Conservation (phyloP, 2,797 vertebrate genomes). For the Molossus molossus region DNA sequence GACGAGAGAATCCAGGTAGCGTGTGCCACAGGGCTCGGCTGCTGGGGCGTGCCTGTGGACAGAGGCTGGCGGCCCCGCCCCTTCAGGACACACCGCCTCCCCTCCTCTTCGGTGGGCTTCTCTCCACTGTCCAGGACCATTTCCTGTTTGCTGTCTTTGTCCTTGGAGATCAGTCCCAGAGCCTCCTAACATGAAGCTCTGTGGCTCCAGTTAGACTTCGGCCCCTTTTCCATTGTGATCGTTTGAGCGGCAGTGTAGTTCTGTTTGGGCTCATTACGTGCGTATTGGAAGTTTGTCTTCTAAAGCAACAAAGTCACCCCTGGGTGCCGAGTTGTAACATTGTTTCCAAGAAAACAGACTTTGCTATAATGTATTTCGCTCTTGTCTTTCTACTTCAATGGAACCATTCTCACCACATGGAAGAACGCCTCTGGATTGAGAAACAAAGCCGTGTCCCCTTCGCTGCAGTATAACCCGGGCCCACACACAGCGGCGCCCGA, state of each 20-base stretch:
- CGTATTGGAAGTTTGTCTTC: constrained; percentile 12
- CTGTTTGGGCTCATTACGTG: constrained; percentile 16
- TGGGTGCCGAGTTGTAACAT: not conserved
- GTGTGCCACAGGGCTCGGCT: constrained; percentile 23
- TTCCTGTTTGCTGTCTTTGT: constrained; percentile 60
- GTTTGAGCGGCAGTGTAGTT: constrained; percentile 14
- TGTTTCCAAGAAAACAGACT: constrained; percentile 61
- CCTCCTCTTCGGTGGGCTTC: constrained; percentile 63
- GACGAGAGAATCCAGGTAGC: constrained; percentile 62
- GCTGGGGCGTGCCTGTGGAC: constrained; percentile 51
- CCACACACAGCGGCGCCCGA: not conserved
- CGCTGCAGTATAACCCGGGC: not conserved
- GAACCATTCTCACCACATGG: not conserved
- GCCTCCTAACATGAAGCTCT: constrained; percentile 32
- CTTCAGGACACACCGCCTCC: constrained; percentile 31
- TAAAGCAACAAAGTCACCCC: not conserved
- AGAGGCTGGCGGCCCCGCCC: constrained; percentile 40
- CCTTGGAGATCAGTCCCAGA: constrained; percentile 21
- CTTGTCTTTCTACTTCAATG: constrained; percentile 62
- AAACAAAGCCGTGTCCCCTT: not conserved
- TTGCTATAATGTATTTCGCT: constrained; percentile 51
- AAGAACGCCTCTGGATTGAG: constrained; percentile 39
- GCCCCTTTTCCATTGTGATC: constrained; percentile 9
- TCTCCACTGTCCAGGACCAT: constrained; percentile 43
- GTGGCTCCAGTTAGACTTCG: constrained; percentile 37